Evolutionary conservation across 1,140 invertebrate genomes (phyloP).

Genomic region (Diprion similis): DNA sequence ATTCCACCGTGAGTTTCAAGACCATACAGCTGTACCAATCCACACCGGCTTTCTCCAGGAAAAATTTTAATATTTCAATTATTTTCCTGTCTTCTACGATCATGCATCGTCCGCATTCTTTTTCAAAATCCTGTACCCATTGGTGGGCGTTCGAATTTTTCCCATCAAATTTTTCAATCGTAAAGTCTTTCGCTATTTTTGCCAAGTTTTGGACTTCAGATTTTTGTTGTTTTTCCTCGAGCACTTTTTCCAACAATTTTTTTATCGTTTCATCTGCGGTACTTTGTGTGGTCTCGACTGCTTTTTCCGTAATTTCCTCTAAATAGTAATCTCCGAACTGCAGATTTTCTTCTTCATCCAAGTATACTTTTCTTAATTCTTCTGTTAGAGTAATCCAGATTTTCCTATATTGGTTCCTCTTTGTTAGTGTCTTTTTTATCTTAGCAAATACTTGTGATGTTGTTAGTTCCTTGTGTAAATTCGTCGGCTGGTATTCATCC

Average conservation of each 20-base stretch:
- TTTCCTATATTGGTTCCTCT: background rate
- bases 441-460: background rate
- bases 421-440: background rate
- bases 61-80: constrained; percentile 23
- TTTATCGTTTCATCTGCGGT: constrained; percentile 8
- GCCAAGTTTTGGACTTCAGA: constrained; percentile 12
- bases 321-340: constrained; percentile 25
- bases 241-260: constrained; percentile 23
- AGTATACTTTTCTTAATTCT: background rate
- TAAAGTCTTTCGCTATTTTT: constrained; percentile 25
- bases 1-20: constrained; percentile 25
- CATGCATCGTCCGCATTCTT: constrained; percentile 22
- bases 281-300: background rate
- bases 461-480: background rate
- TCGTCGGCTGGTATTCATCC: background rate
- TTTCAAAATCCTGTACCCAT: constrained; percentile 29
- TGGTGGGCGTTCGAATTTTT: constrained; percentile 26
- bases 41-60: constrained; percentile 18
- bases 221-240: constrained; percentile 21
- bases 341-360: constrained; percentile 30
- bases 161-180: constrained; percentile 28
- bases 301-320: constrained; percentile 20
- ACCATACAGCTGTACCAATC: constrained; percentile 30
- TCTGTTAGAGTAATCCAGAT: background rate
- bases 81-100: constrained; percentile 22